Evolutionary conservation across 2,113 vertebrate genomes (phyloP), one percentile per base, ranked within the genome.

Genomic region (Nyctereutes procyonoides): DNA sequence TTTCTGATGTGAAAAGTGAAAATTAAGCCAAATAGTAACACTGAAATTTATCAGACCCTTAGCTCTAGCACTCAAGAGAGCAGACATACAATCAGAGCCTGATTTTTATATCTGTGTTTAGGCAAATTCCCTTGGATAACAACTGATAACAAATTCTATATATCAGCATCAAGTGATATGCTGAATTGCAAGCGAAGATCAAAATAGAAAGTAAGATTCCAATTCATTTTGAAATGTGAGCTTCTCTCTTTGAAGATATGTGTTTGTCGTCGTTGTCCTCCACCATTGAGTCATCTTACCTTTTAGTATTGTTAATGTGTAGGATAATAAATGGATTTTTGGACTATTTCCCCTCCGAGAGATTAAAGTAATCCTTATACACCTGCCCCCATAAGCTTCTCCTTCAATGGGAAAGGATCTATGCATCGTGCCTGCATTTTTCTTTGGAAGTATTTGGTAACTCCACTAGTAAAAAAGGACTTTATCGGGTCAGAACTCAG

Each of bases 81-180:
- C 96, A 97, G 95, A 97, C 92, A 95, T 95, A 94, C 87, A 81
- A 98, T 95, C 90, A 82, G 90, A 98, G 93, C 93, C 97, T 98
- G 97, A 98, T 98, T 98, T 98, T 98, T 98, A 97, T 98, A 97
- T 98, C 97, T 98, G 97, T 97, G 97, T 98, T 97, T 97, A 97
- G 98, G 98, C 96, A 98, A 98, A 98, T 98, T 98, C 97, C 97
- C 97, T 81, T 98, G 97, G 98, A 98, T 97, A 98, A 98, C 97
- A 98, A 98, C 97, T 98, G 98, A 98, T 98, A 97, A 97, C 97
- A 98, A 97, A 98, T 98, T 98, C 97, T 98, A 97, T 98, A 97
- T 97, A 97, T 97, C 97, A 97, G 96, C 97, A 98, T 98, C 97
- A 97, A 95, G 96, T 97, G 95, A 96, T 97, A 97, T 97, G 97